Evolutionary conservation across 2,113 vertebrate species (phyloP).

Genomic region (Aptenodytes forsteri): DNA sequence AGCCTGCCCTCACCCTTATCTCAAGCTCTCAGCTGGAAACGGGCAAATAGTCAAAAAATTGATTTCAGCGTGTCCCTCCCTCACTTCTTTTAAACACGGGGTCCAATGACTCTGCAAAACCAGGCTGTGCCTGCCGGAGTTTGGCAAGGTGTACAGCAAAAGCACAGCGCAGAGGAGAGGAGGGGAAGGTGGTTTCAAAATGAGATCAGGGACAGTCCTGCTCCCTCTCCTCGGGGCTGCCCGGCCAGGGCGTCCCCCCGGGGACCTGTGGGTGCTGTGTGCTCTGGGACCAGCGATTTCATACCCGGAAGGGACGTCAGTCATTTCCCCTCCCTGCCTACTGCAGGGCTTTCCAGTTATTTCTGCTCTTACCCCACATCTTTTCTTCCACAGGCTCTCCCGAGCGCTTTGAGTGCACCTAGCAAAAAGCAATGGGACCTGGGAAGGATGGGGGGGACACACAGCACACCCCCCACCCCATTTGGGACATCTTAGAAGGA

Average conservation of each 20-base stretch:
- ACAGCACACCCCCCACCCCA: not conserved
- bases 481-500: not conserved
- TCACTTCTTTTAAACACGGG: conserved; percentile 43
- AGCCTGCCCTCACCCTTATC: not conserved
- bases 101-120: conserved; percentile 13
- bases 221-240: not conserved
- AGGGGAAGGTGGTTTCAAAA: not conserved
- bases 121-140: not conserved
- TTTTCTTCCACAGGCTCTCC: not conserved
- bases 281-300: not conserved
- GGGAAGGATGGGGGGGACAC: not conserved
- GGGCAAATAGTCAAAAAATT: not conserved
- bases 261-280: not conserved
- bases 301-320: not conserved
- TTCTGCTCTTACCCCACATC: not conserved
- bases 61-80: conserved; percentile 50
- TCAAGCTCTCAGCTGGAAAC: not conserved
- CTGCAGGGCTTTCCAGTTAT: rapidly evolving
- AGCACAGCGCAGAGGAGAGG: not conserved
- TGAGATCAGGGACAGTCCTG: not conserved
- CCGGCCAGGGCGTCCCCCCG: rapidly evolving
- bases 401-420: rapidly evolving
- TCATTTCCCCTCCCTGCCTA: not conserved
- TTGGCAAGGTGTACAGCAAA: not conserved
- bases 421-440: not conserved